Conservation (phyloP, 2,888 invertebrate genomes). For the Pterobdella sp. region DNA sequence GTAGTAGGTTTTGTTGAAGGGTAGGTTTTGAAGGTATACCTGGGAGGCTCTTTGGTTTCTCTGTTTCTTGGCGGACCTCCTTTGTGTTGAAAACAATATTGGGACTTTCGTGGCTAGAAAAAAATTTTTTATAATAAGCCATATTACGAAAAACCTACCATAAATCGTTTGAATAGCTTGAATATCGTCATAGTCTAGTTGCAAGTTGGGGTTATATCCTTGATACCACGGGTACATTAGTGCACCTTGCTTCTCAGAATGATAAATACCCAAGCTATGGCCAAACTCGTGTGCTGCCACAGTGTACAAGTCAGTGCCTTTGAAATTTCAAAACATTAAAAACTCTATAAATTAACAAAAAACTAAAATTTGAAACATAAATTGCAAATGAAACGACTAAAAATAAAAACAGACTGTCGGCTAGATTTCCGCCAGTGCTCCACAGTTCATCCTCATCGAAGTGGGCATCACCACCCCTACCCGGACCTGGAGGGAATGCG, state of each 20-base stretch:
- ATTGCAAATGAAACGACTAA: background rate
- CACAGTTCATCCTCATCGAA: constrained; percentile 29
- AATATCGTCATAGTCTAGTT: constrained; percentile 33
- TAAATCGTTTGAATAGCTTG: constrained; percentile 33
- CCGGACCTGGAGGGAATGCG: constrained; percentile 28
- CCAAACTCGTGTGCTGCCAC: constrained; percentile 55
- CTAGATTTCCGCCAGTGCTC: background rate
- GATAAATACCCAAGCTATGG: constrained; percentile 44
- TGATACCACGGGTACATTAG: constrained; percentile 50
- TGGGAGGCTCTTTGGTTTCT: background rate
- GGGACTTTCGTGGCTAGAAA: too few relatives aligned
- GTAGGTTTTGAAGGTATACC: constrained; percentile 1
- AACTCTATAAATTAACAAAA: background rate
- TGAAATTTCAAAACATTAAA: background rate
- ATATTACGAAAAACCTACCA: constrained; percentile 23
- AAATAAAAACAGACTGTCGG: background rate
- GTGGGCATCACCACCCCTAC: constrained; percentile 27
- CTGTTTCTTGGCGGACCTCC: background rate
- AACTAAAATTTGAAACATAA: background rate
- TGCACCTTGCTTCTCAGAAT: constrained; percentile 39
- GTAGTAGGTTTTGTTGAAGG: background rate
- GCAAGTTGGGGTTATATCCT: constrained; percentile 42
- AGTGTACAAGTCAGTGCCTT: constrained; percentile 66
- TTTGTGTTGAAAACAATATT: background rate
- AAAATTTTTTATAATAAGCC: too few relatives aligned